Conservation (phyloP, 2,888 invertebrate species). For the Drosophila maculinotata region DNA sequence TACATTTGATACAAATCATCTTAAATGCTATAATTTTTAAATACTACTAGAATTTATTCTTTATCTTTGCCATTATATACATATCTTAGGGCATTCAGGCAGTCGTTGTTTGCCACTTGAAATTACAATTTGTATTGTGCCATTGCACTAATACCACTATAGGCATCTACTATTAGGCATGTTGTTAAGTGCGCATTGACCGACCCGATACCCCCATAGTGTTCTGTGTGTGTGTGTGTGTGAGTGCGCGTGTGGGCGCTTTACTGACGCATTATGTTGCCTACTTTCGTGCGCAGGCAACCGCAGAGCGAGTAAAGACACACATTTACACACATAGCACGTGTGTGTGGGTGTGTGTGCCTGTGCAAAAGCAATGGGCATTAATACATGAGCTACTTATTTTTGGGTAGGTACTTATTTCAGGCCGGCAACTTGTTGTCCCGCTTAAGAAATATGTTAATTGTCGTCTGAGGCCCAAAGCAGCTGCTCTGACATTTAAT, state of each 20-base stretch:
- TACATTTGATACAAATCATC: too few relatives aligned
- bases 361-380: conserved; percentile 48
- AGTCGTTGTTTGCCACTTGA: conserved; percentile 1
- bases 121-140: conserved; percentile 26
- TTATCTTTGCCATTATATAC: too few relatives aligned
- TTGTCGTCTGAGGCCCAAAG: conserved; percentile 61
- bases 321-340: too few relatives aligned
- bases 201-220: conserved; percentile 20
- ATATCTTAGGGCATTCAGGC: conserved; percentile 1
- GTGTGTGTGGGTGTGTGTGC: conserved; percentile 12
- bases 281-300: conserved; percentile 56
- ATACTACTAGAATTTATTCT: too few relatives aligned
- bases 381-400: conserved; percentile 53
- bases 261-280: conserved; percentile 65
- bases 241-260: conserved; percentile 15
- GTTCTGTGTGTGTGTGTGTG: conserved; percentile 1
- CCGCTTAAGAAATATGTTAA: conserved; percentile 64
- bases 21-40: too few relatives aligned
- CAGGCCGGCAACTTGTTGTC: conserved; percentile 67
- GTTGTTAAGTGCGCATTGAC: conserved; percentile 67
- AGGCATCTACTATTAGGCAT: conserved; percentile 58
- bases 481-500: conserved; percentile 46
- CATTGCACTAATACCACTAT: conserved; percentile 31
- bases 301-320: conserved; percentile 27
- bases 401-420: conserved; percentile 44